phyloP scores from a whole-genome alignment of 2,113 vertebrate genomes.

The Dendropsophus ebraccatus region DNA sequence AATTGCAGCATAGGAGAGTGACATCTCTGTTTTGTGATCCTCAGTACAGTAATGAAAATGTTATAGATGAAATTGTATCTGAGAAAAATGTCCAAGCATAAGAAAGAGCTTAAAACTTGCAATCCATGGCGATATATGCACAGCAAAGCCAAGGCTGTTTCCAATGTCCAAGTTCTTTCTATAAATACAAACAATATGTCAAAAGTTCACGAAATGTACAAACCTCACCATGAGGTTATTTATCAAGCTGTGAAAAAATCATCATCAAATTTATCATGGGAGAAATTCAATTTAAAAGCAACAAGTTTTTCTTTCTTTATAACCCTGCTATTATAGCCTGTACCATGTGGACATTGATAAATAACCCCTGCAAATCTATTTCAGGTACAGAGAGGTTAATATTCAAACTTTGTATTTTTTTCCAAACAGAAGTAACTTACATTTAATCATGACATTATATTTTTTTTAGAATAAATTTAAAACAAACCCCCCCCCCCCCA shows the following conservation, averaged over 20 bases:
- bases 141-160: not conserved
- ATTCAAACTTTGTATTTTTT: not conserved
- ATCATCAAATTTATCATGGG: constrained; percentile 43
- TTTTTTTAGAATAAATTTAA: not conserved
- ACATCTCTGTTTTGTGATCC: not conserved
- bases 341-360: constrained; percentile 27
- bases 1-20: not conserved
- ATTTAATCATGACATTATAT: not conserved
- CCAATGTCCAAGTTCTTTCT: not conserved
- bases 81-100: not conserved
- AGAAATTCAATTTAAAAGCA: constrained; percentile 45
- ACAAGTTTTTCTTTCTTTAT: constrained; percentile 13
- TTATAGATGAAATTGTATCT: constrained; percentile 2
- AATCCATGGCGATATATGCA: not conserved
- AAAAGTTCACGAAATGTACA: constrained; percentile 18
- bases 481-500: not conserved
- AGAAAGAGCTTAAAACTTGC: constrained; percentile 2
- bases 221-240: constrained; percentile 21
- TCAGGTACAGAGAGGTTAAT: constrained; percentile 31
- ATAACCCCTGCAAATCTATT: not conserved
- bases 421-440: not conserved
- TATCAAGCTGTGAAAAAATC: constrained; percentile 39
- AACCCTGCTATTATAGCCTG: constrained; percentile 5
- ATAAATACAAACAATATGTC: constrained; percentile 29
- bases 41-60: constrained; percentile 23